These are phyloP conservation scores for Carcinoscorpius rotundicauda DNA, from an alignment of 1,140 invertebrate species.

Conservation along the genomic window DNA sequence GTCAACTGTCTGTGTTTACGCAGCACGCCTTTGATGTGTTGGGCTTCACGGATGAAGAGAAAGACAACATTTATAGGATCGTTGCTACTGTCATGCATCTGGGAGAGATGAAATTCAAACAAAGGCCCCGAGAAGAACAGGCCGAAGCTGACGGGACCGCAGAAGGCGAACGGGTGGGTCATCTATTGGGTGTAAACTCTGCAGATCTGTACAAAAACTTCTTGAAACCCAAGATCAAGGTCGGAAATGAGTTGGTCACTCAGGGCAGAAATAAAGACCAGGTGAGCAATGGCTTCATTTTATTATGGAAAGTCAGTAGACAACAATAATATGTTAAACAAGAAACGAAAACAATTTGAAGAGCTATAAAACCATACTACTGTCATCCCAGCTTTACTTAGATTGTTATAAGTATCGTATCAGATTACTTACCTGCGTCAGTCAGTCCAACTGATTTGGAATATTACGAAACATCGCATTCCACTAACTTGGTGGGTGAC, in stretches of 20 bases:
- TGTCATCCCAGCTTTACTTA: too few relatives aligned
- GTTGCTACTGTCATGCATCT: constrained; percentile 49
- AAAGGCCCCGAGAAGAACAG: constrained; percentile 48
- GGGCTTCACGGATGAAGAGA: constrained; percentile 45
- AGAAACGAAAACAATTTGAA: too few relatives aligned
- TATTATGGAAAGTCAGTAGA: too few relatives aligned
- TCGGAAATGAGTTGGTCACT: constrained; percentile 44
- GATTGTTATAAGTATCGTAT: too few relatives aligned
- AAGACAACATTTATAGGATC: constrained; percentile 45
- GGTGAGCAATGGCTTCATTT: constrained; percentile 25
- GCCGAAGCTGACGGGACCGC: constrained; percentile 49
- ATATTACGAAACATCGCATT: too few relatives aligned
- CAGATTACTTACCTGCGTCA: too few relatives aligned
- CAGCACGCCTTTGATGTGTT: constrained; percentile 46
- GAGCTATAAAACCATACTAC: too few relatives aligned
- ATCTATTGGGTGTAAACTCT: constrained; percentile 43
- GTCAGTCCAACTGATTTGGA: too few relatives aligned
- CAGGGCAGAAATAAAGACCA: constrained; percentile 48
- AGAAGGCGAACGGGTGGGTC: constrained; percentile 45
- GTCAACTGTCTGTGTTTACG: too few relatives aligned
- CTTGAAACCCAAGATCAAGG: constrained; percentile 47
- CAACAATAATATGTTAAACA: too few relatives aligned
- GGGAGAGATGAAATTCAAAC: constrained; percentile 49
- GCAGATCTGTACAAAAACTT: constrained; percentile 45
- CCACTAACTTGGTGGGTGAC: too few relatives aligned